Base-by-base conservation (phyloP, 2,113 vertebrate genomes). In the Miniopterus natalensis region DNA sequence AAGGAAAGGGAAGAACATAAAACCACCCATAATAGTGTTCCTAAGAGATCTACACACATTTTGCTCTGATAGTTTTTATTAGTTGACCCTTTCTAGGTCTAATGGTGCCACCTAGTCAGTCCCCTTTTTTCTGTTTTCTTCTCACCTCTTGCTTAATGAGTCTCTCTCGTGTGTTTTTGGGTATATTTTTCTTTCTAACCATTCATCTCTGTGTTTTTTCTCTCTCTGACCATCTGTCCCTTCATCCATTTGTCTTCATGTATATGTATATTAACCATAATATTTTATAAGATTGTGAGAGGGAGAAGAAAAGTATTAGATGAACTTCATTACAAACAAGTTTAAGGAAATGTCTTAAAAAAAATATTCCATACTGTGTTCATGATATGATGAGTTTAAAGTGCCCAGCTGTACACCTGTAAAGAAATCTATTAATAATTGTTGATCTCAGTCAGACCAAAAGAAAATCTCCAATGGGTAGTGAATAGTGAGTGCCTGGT, bases 251-350 rank as follows among this genome's bases (percentile, higher is more conserved):
- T 93, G 20, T 83, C 77, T 94, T 84, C 66, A 45, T 29, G 36
- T 90, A 47, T 83, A 45, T 81, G 13, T 55, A 18, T 95, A 47
- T 75, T 88, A 84, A 85, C 88, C 31, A 29, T 49, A 47, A 36
- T 61, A 80, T 57, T 49, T 79, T 57, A 84, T 6, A 84, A 14
- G 55, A 65, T n/a, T 57, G 23, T 66, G 79, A 95, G 15, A 80
- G 27, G 21, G 23, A 87, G 53, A 73, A 79, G 31, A 66, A 83
- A 83, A 66, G 6, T 66, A 42, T 42, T 68, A 90, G n/a, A 74
- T 88, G 29, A 90, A 63, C 20, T 95, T 79, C 49, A 86, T 94
- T 63, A 91, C 75, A 57, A 79, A 25, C 49, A 94, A 51, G 3
- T 78, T 86, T 86, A 36, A 86, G 29, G 42, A 95, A 78, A 79